Base-by-base conservation (phyloP, 92 coral and sea anemone genomes). In the Nematostella vectensis region DNA sequence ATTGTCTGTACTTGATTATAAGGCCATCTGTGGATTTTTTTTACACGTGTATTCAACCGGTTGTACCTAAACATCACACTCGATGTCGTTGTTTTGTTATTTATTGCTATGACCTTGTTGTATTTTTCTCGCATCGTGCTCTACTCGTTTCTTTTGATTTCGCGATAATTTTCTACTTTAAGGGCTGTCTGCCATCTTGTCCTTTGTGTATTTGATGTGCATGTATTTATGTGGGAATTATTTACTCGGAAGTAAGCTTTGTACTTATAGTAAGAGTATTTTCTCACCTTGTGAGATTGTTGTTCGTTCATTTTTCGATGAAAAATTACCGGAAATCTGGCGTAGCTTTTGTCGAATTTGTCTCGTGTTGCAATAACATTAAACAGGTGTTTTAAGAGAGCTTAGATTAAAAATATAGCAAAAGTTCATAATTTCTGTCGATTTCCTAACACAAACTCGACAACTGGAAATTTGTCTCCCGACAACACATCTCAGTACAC, bases 301-400 rank as follows among this genome's bases (percentile, higher is more conserved):
- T 6, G 40, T 33, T 33, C 40, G 8, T 33, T 15, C 8, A 6
- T 33, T 33, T 33, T 6, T 33, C 40, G 8, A 33, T 33, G 40
- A 33, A 15, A 33, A 33, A 33, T 33, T 33, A 45, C 18, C 51
- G 51, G 51, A 45, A 45, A 45, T 45, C 51, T 45, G 12, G 18
- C 18, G 4, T 45, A 10, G 51, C 18, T 45, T 45, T 45, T 11
- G 51, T 19, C 51, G 12, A 45, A 6, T 45, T 45, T 11, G 51
- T 45, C 51, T 11, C 51, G 51, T 17, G 18, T 45, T 45, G 18
- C 51, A 45, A 45, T 45, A 10, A 45, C 18, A 45, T 45, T 45
- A 45, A 45, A 45, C 51, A 45, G 51, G 51, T 45, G 51, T 19
- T 45, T 45, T 6, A n/a, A n/a, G n/a, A n/a, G n/a, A n/a, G n/a